Percentiles rank a stretch among this genome's conserved stretches.
Conservation (phyloP, 1,140 invertebrate species). For the Ooceraea biroi region DNA sequence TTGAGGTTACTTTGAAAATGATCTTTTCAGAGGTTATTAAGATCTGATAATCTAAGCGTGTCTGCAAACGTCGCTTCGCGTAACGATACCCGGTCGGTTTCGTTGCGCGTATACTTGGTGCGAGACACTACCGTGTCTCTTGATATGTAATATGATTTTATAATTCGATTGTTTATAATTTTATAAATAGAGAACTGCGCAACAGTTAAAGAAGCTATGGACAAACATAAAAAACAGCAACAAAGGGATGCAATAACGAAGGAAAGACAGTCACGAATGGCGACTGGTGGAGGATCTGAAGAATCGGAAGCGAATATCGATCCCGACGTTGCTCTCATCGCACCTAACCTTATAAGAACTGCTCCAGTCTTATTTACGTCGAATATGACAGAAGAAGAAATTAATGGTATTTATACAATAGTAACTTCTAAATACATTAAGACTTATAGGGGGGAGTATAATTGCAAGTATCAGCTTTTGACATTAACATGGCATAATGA, state of each 20-base stretch:
- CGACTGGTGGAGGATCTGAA: conserved; percentile 9
- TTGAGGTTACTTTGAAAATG: too few relatives aligned
- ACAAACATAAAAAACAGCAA: conserved; percentile 9
- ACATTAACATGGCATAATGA: too few relatives aligned
- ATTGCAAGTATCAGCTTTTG: too few relatives aligned
- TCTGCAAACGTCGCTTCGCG: too few relatives aligned
- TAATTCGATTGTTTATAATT: too few relatives aligned
- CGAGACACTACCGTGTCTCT: too few relatives aligned
- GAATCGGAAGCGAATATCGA: background rate
- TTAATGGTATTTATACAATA: background rate
- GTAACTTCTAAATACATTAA: conserved; percentile 11
- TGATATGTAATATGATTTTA: too few relatives aligned
- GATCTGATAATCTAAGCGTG: too few relatives aligned
- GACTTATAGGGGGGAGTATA: too few relatives aligned
- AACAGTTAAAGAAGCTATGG: conserved; percentile 42
- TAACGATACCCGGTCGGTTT: too few relatives aligned
- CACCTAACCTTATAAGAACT: conserved; percentile 10
- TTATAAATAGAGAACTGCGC: conserved; percentile 8
- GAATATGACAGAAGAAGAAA: conserved; percentile 23
- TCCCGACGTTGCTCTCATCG: conserved; percentile 33
- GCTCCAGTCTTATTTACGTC: conserved; percentile 10
- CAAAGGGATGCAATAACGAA: conserved; percentile 29
- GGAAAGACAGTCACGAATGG: conserved; percentile 12
- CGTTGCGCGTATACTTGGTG: too few relatives aligned
- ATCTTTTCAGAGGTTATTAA: too few relatives aligned